Percentiles rank a stretch among this genome's conserved stretches.
phyloP scores from a whole-genome alignment of 2,888 invertebrate species.

The Orthosia incerta region DNA sequence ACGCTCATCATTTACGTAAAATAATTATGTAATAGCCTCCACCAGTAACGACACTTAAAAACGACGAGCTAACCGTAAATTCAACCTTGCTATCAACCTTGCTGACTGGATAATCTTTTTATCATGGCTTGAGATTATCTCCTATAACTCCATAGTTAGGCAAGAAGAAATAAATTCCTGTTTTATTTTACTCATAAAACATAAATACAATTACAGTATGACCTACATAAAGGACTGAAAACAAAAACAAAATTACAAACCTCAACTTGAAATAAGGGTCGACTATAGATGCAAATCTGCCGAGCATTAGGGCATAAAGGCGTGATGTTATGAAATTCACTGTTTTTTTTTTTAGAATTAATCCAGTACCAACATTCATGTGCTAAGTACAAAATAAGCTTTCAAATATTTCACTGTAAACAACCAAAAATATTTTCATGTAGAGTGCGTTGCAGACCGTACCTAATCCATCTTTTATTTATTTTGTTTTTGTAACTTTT shows the following conservation, averaged over 20 bases:
- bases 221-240: no score
- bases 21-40: not conserved
- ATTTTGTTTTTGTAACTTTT: not conserved
- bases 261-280: no score
- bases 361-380: not conserved
- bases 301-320: no score
- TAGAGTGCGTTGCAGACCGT: not conserved
- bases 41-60: not conserved
- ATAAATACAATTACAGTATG: no score
- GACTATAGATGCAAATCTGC: no score
- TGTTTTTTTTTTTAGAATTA: not conserved
- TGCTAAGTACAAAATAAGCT: not conserved
- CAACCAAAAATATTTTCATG: not conserved
- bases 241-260: no score
- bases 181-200: not conserved
- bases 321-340: no score
- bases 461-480: not conserved
- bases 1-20: not conserved
- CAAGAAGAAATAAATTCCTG: not conserved
- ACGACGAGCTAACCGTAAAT: no score
- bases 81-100: constrained; percentile 6
- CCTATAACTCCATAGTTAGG: not conserved
- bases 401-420: not conserved
- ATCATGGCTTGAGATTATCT: not conserved
- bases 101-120: constrained; percentile 15